Base-by-base conservation (phyloP, 37 sponge, comb jelly and placozoan species). In the Haliclona indistincta region DNA sequence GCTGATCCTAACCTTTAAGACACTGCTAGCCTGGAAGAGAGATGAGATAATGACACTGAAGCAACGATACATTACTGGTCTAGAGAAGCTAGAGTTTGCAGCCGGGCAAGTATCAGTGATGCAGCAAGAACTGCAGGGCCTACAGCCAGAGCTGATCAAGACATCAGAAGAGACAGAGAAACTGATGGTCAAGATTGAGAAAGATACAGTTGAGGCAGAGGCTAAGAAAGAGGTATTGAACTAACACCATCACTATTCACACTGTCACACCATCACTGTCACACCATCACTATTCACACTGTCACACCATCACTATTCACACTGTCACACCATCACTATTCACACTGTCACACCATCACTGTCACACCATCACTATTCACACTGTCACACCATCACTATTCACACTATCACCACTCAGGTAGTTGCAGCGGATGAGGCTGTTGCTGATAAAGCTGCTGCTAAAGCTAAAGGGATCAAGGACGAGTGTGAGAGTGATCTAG, bases 401-500 rank as follows among this genome's bases (percentile, higher is more conserved):
- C 32, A 23, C 63, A 61, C 32, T 61, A 29, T 23, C 63, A 29
- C 67, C 20, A 33, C 11, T 15, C 43, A 92, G 93, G 89, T 99
- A 42, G 99, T 99, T 26, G 96, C 95, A 17, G 96, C 94, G 23
- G 99, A 99, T 77, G 99, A 99, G 64, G 89, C 86, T 30, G 96
- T 95, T 20, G 96, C 99, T 49, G 91, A 99, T 60, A 81, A 87
- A 45, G 96, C 99, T 29, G 99, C 99, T 8, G 96, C 93, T 38
- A 86, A 72, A 43, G 71, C 94, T 28, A 68, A 99, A 66, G 96
- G 82, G 36, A 99, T 99, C 78, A 93, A 95, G 63, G 91, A 95
- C 52, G 99, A 99, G 70, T 99, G 99, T 87, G 96, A 99, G 70
- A 62, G 81, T 66, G 96, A 99, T 71, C 88, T 99, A 28, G 94